Evolutionary conservation across 2,113 vertebrate genomes (phyloP).

Genomic region (Hiodon tergisus): DNA sequence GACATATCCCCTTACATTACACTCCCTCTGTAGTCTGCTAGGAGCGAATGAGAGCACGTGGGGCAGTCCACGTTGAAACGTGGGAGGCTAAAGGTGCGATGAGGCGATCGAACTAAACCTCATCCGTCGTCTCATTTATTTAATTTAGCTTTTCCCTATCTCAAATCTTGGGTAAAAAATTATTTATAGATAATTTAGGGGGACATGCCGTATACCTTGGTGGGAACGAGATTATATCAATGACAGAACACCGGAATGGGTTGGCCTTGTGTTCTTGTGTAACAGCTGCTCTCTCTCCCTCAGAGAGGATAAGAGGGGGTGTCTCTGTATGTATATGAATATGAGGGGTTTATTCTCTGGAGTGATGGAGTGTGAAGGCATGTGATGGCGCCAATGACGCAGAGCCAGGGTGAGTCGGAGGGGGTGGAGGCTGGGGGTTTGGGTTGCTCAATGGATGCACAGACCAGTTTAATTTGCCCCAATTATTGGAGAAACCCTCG

Average conservation of each 20-base stretch:
- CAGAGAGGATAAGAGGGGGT: constrained; percentile 4
- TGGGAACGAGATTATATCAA: neutral
- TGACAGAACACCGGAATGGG: constrained; percentile 14
- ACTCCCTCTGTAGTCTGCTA: neutral
- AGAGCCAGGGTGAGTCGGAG: neutral
- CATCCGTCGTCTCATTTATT: too few species aligned
- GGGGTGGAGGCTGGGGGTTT: neutral
- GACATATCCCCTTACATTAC: constrained; percentile 7
- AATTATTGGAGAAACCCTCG: constrained; percentile 4
- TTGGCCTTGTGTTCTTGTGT: constrained; percentile 14
- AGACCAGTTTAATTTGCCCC: neutral
- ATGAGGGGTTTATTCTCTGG: neutral
- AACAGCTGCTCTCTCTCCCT: neutral
- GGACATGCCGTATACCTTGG: neutral
- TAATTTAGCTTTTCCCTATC: too few species aligned
- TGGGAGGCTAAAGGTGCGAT: neutral
- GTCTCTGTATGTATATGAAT: constrained; percentile 11
- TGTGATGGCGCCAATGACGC: constrained; percentile 19
- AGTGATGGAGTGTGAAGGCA: neutral
- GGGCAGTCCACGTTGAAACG: neutral
- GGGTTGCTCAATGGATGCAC: neutral
- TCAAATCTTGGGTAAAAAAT: too few species aligned
- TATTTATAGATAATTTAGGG: neutral
- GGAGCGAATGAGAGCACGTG: neutral
- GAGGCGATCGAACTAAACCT: neutral